Evolutionary conservation across 2,888 invertebrate species (phyloP), one percentile per base, ranked within the genome.

Genomic region (Eilema griseolum): DNA sequence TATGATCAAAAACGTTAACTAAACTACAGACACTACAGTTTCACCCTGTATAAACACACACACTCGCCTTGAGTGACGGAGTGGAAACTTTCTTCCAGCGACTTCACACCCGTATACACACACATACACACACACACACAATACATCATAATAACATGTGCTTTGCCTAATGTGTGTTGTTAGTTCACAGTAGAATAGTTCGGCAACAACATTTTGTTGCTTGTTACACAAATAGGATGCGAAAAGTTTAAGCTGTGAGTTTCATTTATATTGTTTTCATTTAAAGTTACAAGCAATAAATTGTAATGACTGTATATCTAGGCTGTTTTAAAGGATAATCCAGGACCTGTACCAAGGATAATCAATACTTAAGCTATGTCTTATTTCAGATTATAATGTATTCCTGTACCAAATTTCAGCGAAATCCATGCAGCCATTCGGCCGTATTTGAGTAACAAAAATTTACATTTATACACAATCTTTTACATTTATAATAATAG

Each of bases 51-150:
- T 61, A 61, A 31, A 56, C 61, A 46, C n/a, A 41, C 41, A 59
- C 31, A 41, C 59, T 31, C 11, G 7, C 33, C 26, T 41, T 10
- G 28, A n/a, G 63, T 57, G 67, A 59, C 28, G 62, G 67, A 72
- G 56, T 70, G 70, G 61, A 31, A 73, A 78, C 69, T 11, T 69
- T 61, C 60, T 67, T 28, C 52, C 10, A 63, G 33, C 56, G 73
- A 71, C 69, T 67, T 76, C 62, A 61, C 73, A 26, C 67, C n/a
- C n/a, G n/a, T n/a, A n/a, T n/a, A n/a, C 16, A 69, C 61, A 10
- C 64, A 66, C 73, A 66, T 69, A 33, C 67, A 10, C 64, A 66
- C 73, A 66, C 70, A 33, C 37, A 28, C 56, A n/a, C 10, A 69
- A 20, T 7, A 20, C 7, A 8, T 8, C 14, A 37, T 33, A 60